Conservation (phyloP, 2,113 vertebrate species). For the Saccopteryx bilineata region DNA sequence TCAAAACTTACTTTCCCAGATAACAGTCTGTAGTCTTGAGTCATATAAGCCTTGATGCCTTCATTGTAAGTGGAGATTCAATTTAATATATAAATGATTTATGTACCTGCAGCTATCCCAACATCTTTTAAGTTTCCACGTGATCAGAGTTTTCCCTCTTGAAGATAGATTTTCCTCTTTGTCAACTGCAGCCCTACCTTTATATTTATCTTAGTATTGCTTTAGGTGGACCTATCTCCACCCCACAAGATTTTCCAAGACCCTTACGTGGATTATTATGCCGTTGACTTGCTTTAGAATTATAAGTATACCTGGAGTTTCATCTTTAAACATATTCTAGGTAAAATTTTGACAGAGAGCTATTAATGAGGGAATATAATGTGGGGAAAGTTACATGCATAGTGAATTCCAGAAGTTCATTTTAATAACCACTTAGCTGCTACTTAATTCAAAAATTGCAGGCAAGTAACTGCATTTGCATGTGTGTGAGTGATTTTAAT, state of each 20-base stretch:
- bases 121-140: not conserved
- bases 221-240: not conserved
- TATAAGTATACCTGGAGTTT: not conserved
- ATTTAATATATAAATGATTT: not conserved
- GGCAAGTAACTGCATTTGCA: not conserved
- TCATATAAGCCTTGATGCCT: not conserved
- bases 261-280: not conserved
- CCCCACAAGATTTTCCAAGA: not conserved
- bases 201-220: not conserved
- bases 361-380: not conserved
- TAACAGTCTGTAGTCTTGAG: not conserved
- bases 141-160: not conserved
- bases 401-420: not conserved
- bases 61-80: not conserved
- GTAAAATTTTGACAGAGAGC: not conserved
- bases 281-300: not conserved
- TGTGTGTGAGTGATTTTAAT: constrained; percentile 3
- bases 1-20: not conserved
- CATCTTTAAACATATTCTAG: not conserved
- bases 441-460: constrained; percentile 24
- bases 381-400: not conserved
- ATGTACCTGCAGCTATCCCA: not conserved
- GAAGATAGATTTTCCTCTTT: not conserved
- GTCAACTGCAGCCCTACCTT: not conserved
- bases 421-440: constrained; percentile 4